Evolutionary conservation across 2,797 vertebrate species (phyloP).

Genomic region (Aphelocoma californica): DNA sequence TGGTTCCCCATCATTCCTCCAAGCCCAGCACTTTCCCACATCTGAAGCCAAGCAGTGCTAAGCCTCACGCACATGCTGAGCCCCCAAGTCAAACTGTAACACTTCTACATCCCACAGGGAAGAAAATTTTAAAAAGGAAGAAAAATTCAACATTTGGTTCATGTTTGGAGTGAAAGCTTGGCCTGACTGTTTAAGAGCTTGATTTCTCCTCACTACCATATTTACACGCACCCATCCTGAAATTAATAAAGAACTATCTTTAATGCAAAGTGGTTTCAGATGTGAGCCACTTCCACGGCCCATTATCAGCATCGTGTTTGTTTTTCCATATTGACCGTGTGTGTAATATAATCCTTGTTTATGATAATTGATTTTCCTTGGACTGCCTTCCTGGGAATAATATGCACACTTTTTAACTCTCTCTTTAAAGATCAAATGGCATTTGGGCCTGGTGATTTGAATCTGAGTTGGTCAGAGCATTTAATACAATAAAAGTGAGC

Average conservation of each 20-base stretch:
- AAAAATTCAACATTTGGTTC: not conserved
- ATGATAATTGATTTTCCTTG: slow-evolving; percentile 75
- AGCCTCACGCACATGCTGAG: not conserved
- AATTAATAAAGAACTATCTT: slow-evolving; percentile 35
- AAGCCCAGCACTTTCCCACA: not conserved
- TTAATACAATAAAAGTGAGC: slow-evolving; percentile 73
- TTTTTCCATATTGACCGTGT: slow-evolving; percentile 55
- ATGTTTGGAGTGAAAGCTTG: not conserved
- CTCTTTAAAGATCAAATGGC: slow-evolving; percentile 75
- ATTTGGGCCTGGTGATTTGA: slow-evolving; percentile 70
- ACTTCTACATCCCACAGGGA: not conserved
- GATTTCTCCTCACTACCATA: not conserved
- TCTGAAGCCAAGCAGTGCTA: not conserved
- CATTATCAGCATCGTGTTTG: slow-evolving; percentile 49
- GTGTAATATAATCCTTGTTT: slow-evolving; percentile 73
- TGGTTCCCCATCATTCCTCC: not conserved
- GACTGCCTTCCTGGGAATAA: slow-evolving; percentile 70
- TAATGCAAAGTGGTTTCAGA: slow-evolving; percentile 10
- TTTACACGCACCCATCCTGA: not conserved
- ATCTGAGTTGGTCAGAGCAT: slow-evolving; percentile 72
- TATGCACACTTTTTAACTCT: slow-evolving; percentile 72
- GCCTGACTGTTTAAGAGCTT: not conserved
- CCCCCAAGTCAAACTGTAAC: not conserved
- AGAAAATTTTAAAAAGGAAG: not conserved
- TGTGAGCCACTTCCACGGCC: not conserved